Evolutionary conservation across 2,797 vertebrate species (phyloP).

Genomic region (Pseudochromis fuscus): DNA sequence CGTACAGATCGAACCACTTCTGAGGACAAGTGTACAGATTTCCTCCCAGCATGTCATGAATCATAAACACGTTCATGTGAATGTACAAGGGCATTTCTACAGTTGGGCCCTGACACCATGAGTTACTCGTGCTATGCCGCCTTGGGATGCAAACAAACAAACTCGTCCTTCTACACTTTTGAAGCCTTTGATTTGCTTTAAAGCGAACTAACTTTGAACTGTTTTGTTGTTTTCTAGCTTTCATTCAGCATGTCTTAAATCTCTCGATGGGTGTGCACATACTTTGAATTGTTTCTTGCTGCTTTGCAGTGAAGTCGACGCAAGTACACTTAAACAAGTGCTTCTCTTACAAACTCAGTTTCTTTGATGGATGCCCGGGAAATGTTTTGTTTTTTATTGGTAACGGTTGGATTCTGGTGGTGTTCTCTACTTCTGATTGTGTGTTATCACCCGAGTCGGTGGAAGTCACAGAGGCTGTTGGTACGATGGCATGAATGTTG

Average conservation of each 20-base stretch:
- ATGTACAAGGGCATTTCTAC: constrained; percentile 66
- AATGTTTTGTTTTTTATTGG: constrained; percentile 17
- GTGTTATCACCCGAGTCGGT: constrained; percentile 7
- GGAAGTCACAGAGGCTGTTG: constrained; percentile 20
- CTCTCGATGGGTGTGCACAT: constrained; percentile 54
- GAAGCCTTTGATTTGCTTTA: constrained; percentile 67
- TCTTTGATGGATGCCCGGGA: constrained; percentile 22
- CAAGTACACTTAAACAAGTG: constrained; percentile 49
- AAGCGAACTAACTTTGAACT: constrained; percentile 54
- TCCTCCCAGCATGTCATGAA: constrained; percentile 54
- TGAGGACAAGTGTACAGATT: constrained; percentile 52
- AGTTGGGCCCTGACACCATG: constrained; percentile 44
- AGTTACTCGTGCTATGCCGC: constrained; percentile 54
- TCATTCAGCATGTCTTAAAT: constrained; percentile 71
- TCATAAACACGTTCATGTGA: constrained; percentile 57
- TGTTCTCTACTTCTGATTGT: constrained; percentile 19
- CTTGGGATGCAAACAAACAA: constrained; percentile 54
- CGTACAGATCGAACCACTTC: constrained; percentile 58
- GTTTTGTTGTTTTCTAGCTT: constrained; percentile 44
- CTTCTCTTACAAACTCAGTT: constrained; percentile 47
- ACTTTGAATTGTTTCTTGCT: constrained; percentile 47
- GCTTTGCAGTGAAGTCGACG: constrained; percentile 49
- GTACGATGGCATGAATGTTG: constrained; percentile 55
- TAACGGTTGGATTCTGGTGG: constrained; percentile 15
- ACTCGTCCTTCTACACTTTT: constrained; percentile 35